Conservation (phyloP, 2,113 vertebrate species). For the Grus americana region DNA sequence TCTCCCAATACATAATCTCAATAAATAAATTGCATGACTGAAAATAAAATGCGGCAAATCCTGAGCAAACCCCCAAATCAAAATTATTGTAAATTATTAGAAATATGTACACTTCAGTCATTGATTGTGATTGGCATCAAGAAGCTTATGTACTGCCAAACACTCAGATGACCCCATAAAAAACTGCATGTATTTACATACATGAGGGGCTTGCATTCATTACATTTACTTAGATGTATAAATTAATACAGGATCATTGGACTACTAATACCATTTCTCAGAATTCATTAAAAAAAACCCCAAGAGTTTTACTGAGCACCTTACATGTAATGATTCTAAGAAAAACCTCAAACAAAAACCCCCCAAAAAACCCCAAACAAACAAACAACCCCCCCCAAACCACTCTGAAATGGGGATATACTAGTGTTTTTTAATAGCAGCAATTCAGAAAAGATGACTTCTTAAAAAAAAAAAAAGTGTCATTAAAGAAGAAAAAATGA, state of each 20-base stretch:
- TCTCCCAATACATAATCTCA: not conserved
- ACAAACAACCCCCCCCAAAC: rapidly evolving
- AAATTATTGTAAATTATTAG: not conserved
- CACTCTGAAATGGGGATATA: no score
- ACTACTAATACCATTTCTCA: not conserved
- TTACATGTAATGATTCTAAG: not conserved
- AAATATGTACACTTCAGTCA: not conserved
- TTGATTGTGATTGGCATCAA: not conserved
- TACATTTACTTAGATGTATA: not conserved
- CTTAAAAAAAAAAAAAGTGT: not conserved
- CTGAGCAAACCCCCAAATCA: not conserved
- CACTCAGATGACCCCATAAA: not conserved
- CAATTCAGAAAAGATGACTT: not conserved
- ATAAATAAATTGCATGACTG: not conserved
- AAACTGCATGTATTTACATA: not conserved
- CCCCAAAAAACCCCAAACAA: not conserved
- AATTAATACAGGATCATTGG: not conserved
- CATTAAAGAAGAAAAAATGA: not conserved
- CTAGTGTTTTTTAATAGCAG: not conserved
- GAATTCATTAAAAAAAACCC: not conserved
- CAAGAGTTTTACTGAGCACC: not conserved
- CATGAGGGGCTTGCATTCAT: not conserved
- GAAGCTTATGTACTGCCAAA: not conserved
- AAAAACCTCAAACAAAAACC: no score
- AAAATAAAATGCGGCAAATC: not conserved